Conservation (phyloP, 2,113 vertebrate species). For the Cairina moschata region DNA sequence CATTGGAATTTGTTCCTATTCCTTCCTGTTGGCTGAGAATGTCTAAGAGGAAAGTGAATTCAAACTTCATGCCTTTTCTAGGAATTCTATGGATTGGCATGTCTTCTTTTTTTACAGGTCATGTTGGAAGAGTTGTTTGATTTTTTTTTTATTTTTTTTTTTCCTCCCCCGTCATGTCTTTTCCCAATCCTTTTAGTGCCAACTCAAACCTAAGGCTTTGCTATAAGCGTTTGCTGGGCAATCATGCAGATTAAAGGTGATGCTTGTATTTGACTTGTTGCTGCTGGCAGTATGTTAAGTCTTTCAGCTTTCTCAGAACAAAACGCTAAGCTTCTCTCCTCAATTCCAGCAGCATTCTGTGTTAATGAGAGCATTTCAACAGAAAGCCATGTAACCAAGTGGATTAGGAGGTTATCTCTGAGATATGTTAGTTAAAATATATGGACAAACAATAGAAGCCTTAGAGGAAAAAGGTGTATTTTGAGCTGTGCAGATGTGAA, state of each 20-base stretch:
- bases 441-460: neutral
- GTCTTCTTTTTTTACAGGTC: neutral
- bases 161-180: neutral
- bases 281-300: neutral
- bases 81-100: neutral
- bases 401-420: neutral
- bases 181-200: neutral
- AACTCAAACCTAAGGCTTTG: neutral
- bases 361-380: neutral
- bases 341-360: neutral
- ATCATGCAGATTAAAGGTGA: neutral
- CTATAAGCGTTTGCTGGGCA: neutral
- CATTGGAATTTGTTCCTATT: neutral
- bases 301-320: neutral
- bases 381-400: neutral
- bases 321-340: neutral
- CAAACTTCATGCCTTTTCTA: neutral
- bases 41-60: neutral
- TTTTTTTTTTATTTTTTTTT: neutral
- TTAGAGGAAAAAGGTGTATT: neutral
- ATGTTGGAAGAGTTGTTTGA: accelerated
- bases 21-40: neutral
- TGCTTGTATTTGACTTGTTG: neutral
- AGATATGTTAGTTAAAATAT: neutral
- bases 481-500: neutral